phyloP scores from a whole-genome alignment of 2,797 vertebrate species.

The Betta splendens region DNA sequence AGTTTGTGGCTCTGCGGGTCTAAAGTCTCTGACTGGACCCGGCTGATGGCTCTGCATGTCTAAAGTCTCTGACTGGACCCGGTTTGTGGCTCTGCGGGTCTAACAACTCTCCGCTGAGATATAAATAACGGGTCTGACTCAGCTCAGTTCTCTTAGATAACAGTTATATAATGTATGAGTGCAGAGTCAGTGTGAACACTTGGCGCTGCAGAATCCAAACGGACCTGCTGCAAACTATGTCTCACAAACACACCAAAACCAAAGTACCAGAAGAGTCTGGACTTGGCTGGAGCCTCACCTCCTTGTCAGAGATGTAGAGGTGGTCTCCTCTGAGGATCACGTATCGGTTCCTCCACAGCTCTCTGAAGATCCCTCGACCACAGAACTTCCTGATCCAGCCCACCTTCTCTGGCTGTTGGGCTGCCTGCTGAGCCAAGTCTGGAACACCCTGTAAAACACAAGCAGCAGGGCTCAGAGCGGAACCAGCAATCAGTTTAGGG shows the following conservation, averaged over 20 bases:
- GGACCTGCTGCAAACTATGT: slow-evolving; percentile 13
- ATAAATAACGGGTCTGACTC: slow-evolving; percentile 23
- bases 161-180: slow-evolving; percentile 17
- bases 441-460: slow-evolving; percentile 79
- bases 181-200: slow-evolving; percentile 22
- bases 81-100: too few species aligned
- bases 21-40: too few species aligned
- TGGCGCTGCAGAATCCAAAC: slow-evolving; percentile 6
- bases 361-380: slow-evolving; percentile 93
- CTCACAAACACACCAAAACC: too few species aligned
- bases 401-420: slow-evolving; percentile 86
- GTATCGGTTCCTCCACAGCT: slow-evolving; percentile 94
- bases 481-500: too few species aligned
- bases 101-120: too few species aligned
- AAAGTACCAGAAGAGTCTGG: too few species aligned
- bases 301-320: slow-evolving; percentile 91
- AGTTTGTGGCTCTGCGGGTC: too few species aligned
- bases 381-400: slow-evolving; percentile 97
- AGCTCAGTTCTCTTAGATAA: slow-evolving; percentile 31
- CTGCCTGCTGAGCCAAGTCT: slow-evolving; percentile 80
- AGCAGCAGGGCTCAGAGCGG: not conserved
- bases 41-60: too few species aligned
- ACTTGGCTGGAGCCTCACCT: too few species aligned
- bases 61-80: too few species aligned
- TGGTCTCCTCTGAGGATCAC: slow-evolving; percentile 90